Base-by-base conservation (phyloP, 2,113 vertebrate genomes). In the Neogale vison region DNA sequence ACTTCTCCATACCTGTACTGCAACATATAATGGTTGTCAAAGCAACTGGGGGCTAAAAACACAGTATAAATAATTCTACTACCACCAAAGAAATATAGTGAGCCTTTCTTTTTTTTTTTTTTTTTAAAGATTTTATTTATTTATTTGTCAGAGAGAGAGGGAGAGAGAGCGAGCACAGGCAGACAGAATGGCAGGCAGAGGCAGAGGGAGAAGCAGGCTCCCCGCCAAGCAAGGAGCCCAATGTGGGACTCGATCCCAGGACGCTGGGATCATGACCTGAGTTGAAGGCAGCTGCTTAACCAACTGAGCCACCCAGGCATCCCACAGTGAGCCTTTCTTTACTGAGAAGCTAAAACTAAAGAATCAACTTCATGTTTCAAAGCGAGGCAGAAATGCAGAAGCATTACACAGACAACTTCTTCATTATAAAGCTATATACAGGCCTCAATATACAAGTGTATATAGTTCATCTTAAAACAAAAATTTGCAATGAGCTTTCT, bases 401-500 rank as follows among this genome's bases (percentile, higher is more conserved):
- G n/a, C 39, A 93, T 79, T 82, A 65, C n/a, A 90, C 0, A 79
- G 39, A 82, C 14, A 74, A 81, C 10, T 59, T 67, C 81, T 91
- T 93, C 34, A 74, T 74, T 95, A 59, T 57, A 86, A 67, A 96
- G 24, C n/a, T 71, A 63, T 18, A 87, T 18, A 36, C 8, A 71
- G 34, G 71, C 1, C 76, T 84, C 81, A 88, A 84, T 45, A 94
- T 29, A 88, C 2, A 94, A 94, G 15, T 89, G 10, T 8, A 63
- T 8, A 59, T 8, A 59, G 4, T 36, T 87, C 14, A 80, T 84
- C 18, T 90, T 83, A 83, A 94, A 98, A 65, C 26, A 86, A 61
- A 57, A 85, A 86, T 55, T 93, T 89, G 77, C n/a, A 93, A 24
- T 57, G 82, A 72, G 31, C 12, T 96, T 97, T 96, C 72, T 88